Conservation (phyloP, 2,888 invertebrate species). For the Heteropelma amictum region DNA sequence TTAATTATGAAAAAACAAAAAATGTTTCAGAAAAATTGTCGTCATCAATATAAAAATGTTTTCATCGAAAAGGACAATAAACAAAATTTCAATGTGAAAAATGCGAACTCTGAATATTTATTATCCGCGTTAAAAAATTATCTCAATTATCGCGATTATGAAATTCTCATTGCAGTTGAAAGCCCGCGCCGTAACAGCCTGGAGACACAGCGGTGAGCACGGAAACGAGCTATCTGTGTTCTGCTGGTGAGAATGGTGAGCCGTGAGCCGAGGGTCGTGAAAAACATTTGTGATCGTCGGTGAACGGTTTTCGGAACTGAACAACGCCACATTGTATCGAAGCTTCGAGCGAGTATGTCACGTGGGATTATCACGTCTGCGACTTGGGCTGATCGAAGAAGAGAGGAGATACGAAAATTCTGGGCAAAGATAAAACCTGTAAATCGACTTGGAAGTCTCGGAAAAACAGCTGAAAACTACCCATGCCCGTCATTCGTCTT, state of each 20-base stretch:
- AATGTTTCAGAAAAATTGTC: too few species aligned
- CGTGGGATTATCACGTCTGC: too few species aligned
- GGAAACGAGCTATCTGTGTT: constrained; percentile 88
- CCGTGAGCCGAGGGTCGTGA: constrained; percentile 66
- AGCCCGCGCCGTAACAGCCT: constrained; percentile 86
- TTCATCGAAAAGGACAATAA: too few species aligned
- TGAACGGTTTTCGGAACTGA: constrained; percentile 63
- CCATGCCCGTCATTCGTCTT: too few species aligned
- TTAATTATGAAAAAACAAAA: too few species aligned
- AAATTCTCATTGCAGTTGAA: constrained; percentile 82
- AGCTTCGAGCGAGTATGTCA: background rate
- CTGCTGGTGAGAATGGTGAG: constrained; percentile 85
- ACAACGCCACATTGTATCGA: background rate
- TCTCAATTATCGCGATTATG: background rate
- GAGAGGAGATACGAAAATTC: too few species aligned
- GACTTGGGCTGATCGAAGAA: too few species aligned
- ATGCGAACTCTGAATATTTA: background rate
- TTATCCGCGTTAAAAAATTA: background rate
- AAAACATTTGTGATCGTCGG: constrained; percentile 62
- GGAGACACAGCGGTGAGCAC: constrained; percentile 85
- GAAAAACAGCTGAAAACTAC: too few species aligned
- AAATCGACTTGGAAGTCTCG: too few species aligned
- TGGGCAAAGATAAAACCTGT: too few species aligned
- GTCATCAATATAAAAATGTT: too few species aligned
- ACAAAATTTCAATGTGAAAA: too few species aligned